phyloP scores from a whole-genome alignment of 2,113 vertebrate species.

The Lathamus discolor region DNA sequence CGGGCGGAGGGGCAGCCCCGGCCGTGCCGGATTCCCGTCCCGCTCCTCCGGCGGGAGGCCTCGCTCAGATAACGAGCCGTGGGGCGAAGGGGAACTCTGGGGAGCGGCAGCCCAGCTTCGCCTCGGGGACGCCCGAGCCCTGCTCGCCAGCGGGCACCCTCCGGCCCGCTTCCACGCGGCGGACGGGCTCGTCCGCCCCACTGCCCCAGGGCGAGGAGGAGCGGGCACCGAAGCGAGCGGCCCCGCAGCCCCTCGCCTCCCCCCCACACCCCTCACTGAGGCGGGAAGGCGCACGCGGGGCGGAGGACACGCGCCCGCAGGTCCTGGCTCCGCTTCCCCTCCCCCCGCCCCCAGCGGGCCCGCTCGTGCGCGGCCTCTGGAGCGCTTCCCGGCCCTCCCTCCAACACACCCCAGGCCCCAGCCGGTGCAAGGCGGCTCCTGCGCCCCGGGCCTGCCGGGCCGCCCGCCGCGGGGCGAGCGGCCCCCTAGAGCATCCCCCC shows the following conservation, averaged over 20 bases:
- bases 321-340: neutral
- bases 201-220: neutral
- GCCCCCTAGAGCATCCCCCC: neutral
- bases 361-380: neutral
- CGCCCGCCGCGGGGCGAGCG: neutral
- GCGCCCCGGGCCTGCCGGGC: neutral
- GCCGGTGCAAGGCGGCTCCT: neutral
- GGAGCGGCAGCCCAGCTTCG: neutral
- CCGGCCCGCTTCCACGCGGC: neutral
- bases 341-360: neutral
- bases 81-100: no score
- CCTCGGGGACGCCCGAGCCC: neutral
- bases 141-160: neutral
- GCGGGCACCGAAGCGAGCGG: no score
- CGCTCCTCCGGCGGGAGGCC: neutral
- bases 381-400: neutral
- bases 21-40: neutral
- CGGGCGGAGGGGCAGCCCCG: neutral
- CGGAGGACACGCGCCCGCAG: neutral
- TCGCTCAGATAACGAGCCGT: neutral
- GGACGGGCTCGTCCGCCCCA: neutral
- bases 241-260: neutral
- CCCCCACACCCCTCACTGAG: neutral
- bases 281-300: constrained; percentile 1
- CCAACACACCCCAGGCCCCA: neutral